These are phyloP conservation scores for Scomber japonicus DNA, from an alignment of 2,113 vertebrate genomes.

Conservation along the genomic window DNA sequence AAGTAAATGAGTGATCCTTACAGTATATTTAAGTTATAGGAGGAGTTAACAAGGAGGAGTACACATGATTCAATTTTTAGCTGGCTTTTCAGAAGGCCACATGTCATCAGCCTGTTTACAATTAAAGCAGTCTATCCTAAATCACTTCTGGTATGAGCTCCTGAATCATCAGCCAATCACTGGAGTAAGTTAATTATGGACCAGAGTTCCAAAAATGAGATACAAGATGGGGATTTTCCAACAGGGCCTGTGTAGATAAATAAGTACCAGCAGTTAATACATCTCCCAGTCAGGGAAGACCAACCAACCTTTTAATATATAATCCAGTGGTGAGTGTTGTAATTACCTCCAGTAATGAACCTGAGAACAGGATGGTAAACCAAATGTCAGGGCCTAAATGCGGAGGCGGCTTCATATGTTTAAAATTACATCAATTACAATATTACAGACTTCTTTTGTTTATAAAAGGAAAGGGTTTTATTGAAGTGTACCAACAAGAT, in stretches of 20 bases:
- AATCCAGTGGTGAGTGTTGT: conserved; percentile 46
- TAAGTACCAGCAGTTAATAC: conserved; percentile 44
- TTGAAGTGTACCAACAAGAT: not conserved
- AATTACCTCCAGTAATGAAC: conserved; percentile 46
- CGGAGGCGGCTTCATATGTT: conserved; percentile 6
- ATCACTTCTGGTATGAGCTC: not conserved
- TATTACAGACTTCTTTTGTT: not conserved
- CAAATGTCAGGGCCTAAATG: conserved; percentile 20
- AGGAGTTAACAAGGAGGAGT: not conserved
- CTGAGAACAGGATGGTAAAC: conserved; percentile 32
- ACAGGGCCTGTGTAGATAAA: conserved; percentile 41
- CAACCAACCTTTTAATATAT: conserved; percentile 36
- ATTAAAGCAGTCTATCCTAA: conserved; percentile 4
- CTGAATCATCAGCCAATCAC: conserved; percentile 5
- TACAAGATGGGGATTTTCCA: conserved; percentile 37
- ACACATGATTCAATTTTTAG: conserved; percentile 4
- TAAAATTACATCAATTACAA: not conserved
- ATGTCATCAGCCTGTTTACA: conserved; percentile 1
- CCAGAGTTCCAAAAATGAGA: conserved; percentile 40
- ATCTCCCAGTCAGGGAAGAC: conserved; percentile 33
- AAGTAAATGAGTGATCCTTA: not conserved
- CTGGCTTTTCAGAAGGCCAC: conserved; percentile 15
- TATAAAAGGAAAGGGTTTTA: not conserved
- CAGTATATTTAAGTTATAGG: not conserved
- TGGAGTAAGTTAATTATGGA: conserved; percentile 45